phyloP scores from a whole-genome alignment of 1,140 invertebrate species.

The Lordiphosa mommai region DNA sequence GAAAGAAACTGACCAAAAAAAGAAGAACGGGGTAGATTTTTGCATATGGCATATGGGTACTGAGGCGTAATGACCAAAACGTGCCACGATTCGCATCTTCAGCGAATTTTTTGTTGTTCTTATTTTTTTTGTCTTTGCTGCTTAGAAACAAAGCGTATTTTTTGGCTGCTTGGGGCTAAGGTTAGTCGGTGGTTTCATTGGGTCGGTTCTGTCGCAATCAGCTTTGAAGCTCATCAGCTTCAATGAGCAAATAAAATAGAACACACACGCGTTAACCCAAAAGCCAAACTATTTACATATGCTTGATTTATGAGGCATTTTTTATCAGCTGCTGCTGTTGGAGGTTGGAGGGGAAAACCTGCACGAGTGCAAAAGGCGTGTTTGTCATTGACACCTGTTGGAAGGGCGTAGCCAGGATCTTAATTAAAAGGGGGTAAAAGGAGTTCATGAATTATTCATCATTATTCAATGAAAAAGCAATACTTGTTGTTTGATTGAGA shows the following conservation, averaged over 20 bases:
- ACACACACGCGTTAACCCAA: slow-evolving; percentile 39
- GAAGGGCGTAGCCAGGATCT: too few species aligned
- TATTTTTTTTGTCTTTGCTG: slow-evolving; percentile 25
- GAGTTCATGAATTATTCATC: too few species aligned
- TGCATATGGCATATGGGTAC: slow-evolving; percentile 31
- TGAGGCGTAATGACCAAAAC: slow-evolving; percentile 67
- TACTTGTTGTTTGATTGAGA: too few species aligned
- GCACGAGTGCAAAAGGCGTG: slow-evolving; percentile 27
- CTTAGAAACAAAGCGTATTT: slow-evolving; percentile 20
- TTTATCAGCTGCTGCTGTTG: slow-evolving; percentile 42
- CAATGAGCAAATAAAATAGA: slow-evolving; percentile 53
- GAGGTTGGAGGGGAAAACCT: slow-evolving; percentile 41
- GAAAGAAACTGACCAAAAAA: slow-evolving; percentile 37
- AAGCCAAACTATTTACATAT: slow-evolving; percentile 40
- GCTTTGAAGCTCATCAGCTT: slow-evolving; percentile 27
- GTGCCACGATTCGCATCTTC: slow-evolving; percentile 54
- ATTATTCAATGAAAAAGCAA: too few species aligned
- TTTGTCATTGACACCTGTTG: too few species aligned
- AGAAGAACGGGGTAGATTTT: slow-evolving; percentile 30
- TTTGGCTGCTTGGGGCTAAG: slow-evolving; percentile 11
- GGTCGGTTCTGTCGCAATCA: slow-evolving; percentile 7
- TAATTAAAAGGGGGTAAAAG: too few species aligned
- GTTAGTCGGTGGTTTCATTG: slow-evolving; percentile 12
- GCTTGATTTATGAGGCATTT: slow-evolving; percentile 61
- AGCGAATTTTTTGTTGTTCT: slow-evolving; percentile 16